Base-by-base conservation (phyloP, 1,140 invertebrate genomes). In the Nephila pilipes region DNA sequence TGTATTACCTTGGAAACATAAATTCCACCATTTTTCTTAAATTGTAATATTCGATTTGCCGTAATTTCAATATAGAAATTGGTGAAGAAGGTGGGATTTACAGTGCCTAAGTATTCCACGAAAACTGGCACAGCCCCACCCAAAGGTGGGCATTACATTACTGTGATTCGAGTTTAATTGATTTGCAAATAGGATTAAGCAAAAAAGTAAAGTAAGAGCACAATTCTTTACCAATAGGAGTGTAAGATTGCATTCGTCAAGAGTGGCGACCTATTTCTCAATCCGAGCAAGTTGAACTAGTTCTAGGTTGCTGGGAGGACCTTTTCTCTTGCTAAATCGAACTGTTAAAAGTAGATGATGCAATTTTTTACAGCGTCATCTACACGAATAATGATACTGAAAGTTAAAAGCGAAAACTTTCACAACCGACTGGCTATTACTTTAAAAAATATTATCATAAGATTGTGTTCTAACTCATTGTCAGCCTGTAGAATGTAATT, bases 91-190 rank as follows among this genome's bases (percentile, higher is more conserved):
- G 65, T 29, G 12, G 29, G 29, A 22, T 69, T n/a, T 29, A 29
- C 8, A 63, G 60, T 63, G 25, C 25, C 4, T 14, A 32, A 25
- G 25, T 18, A 16, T 69, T 69, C 65, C 16, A 69, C 29, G 32
- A 14, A 69, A 69, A 69, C 25, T 69, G 20, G 58, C 63, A 54
- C 57, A 55, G 60, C 75, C 79, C 38, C 89, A 90, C 89, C 89
- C 55, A 36, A 90, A 81, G 89, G 89, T 57, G 89, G 46, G 65
- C 75, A 54, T 63, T 81, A n/a, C 75, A n/a, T 69, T 69, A 32
- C 85, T n/a, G 57, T 57, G 55, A 60, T 32, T 87, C 36, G 79
- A 60, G 29, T n/a, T 60, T 36, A 87, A 87, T 57, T 60, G 57
- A 54, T 87, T 60, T 60, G 85, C 85, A 87, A 60, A 60, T 60